Evolutionary conservation across 1,140 invertebrate genomes (phyloP).

Genomic region (Eurosta solidaginis): DNA sequence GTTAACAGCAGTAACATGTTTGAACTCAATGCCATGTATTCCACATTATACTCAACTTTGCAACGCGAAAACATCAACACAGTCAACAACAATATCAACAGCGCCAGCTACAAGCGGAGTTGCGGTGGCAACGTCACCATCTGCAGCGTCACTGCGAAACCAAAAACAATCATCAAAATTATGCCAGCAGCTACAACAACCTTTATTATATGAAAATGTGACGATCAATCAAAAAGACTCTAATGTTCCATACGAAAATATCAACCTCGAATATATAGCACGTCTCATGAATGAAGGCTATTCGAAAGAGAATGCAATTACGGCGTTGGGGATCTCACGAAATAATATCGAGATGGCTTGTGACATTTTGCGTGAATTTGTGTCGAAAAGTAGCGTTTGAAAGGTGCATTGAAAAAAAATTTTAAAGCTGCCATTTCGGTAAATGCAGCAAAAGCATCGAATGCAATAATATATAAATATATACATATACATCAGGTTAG

Average conservation of each 20-base stretch:
- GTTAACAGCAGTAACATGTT: neutral
- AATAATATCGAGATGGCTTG: constrained; percentile 94
- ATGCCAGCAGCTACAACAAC: constrained; percentile 39
- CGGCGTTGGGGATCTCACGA: constrained; percentile 86
- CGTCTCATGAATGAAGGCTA: constrained; percentile 86
- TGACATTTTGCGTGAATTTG: constrained; percentile 93
- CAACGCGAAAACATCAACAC: constrained; percentile 38
- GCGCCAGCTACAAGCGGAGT: constrained; percentile 26
- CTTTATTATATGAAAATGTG: constrained; percentile 57
- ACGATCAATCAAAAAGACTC: constrained; percentile 60
- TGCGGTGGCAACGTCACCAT: constrained; percentile 35
- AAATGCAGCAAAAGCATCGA: constrained; percentile 10
- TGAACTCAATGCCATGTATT: constrained; percentile 10
- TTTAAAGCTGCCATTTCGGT: neutral
- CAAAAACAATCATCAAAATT: constrained; percentile 36
- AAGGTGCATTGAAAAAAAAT: neutral
- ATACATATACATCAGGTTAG: constrained; percentile 13
- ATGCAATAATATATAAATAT: neutral
- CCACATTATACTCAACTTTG: constrained; percentile 52
- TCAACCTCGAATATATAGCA: constrained; percentile 89
- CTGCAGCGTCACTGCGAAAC: neutral
- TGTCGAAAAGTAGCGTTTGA: constrained; percentile 57
- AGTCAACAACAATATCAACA: constrained; percentile 31
- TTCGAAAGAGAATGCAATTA: constrained; percentile 84
- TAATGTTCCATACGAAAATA: constrained; percentile 78